These are phyloP conservation scores for Caenorhabditis angaria DNA, from an alignment of 2,888 invertebrate species.

Conservation along the genomic window DNA sequence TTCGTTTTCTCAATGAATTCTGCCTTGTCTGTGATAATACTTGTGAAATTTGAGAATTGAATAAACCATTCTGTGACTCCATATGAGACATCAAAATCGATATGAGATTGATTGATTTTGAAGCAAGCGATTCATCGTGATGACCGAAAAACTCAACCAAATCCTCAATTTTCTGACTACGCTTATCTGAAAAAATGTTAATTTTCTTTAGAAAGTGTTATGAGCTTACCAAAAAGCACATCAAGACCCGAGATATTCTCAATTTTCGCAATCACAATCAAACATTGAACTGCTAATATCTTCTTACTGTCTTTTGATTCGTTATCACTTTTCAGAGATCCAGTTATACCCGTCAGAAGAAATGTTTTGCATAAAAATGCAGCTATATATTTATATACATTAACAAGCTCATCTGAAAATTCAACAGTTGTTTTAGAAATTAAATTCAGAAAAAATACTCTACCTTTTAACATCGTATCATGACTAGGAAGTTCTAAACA, in stretches of 20 bases:
- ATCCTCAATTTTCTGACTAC: constrained; percentile 20
- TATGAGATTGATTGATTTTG: not conserved
- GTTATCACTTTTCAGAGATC: constrained; percentile 22
- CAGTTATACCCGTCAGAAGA: constrained; percentile 26
- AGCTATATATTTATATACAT: constrained; percentile 13
- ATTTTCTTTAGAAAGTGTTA: not conserved
- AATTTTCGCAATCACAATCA: not conserved
- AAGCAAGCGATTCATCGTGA: not conserved
- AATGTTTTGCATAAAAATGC: constrained; percentile 27
- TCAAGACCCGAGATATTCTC: not conserved
- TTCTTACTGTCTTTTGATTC: constrained; percentile 40
- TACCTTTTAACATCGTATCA: not conserved
- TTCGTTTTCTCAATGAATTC: not conserved
- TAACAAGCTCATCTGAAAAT: not conserved
- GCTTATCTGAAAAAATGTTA: constrained; percentile 16
- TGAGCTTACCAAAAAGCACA: constrained; percentile 15
- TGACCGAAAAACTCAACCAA: not conserved
- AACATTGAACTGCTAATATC: constrained; percentile 26
- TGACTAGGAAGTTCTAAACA: constrained; percentile 13
- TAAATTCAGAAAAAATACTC: not conserved
- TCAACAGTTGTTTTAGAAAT: not conserved
- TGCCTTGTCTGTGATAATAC: not conserved
- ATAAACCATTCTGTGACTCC: not conserved
- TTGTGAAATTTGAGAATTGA: not conserved
- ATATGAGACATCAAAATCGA: not conserved